phyloP scores from a whole-genome alignment of 2,113 vertebrate species.

The Arenaria interpres region DNA sequence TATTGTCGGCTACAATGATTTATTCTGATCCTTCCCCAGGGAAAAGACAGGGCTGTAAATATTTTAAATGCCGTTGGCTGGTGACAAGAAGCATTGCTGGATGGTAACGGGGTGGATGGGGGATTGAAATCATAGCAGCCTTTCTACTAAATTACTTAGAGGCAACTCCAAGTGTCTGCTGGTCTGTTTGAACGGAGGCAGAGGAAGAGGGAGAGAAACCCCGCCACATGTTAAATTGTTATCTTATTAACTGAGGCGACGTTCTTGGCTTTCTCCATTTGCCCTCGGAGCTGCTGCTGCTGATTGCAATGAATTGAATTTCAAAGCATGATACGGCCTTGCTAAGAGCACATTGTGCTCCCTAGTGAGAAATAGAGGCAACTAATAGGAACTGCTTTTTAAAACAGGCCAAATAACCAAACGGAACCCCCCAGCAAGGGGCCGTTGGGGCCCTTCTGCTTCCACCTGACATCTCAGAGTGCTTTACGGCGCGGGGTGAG shows the following conservation, averaged over 20 bases:
- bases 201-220: background rate
- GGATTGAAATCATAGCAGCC: slow-evolving; percentile 61
- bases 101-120: slow-evolving; percentile 55
- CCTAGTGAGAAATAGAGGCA: background rate
- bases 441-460: background rate
- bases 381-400: background rate
- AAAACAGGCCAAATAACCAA: background rate
- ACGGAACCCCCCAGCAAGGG: background rate
- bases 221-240: slow-evolving; percentile 28
- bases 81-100: slow-evolving; percentile 70
- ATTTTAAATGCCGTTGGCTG: slow-evolving; percentile 71
- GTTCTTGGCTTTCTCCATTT: slow-evolving; percentile 23
- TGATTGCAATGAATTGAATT: background rate
- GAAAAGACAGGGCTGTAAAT: slow-evolving; percentile 73
- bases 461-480: background rate
- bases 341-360: background rate
- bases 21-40: slow-evolving; percentile 70
- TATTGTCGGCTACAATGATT: slow-evolving; percentile 73
- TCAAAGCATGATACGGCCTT: background rate
- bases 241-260: slow-evolving; percentile 62
- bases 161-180: slow-evolving; percentile 42
- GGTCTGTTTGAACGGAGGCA: background rate
- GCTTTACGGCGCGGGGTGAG: background rate
- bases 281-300: background rate
- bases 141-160: slow-evolving; percentile 62